Evolutionary conservation across 2,888 invertebrate genomes (phyloP).

Genomic region (Drosophila neotestacea): DNA sequence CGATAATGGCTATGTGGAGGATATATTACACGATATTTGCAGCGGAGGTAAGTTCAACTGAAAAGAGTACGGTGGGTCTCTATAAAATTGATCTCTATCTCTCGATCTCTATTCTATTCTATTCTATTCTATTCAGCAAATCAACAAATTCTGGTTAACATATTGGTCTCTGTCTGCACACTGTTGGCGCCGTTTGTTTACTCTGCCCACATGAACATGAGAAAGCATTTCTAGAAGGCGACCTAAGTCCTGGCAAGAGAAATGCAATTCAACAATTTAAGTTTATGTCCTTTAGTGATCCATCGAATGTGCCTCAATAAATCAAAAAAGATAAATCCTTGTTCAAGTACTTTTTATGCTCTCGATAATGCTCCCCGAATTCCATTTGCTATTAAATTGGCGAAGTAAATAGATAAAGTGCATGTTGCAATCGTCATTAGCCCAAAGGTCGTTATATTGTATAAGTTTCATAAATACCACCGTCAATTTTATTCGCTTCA

Average conservation of each 20-base stretch:
- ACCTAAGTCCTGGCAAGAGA: conserved; percentile 11
- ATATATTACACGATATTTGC: conserved; percentile 87
- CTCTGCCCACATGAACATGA: conserved; percentile 68
- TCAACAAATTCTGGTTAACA: conserved; percentile 67
- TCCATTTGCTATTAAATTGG: conserved; percentile 21
- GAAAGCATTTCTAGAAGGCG: conserved; percentile 75
- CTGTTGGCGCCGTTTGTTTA: conserved; percentile 74
- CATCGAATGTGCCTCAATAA: conserved; percentile 78
- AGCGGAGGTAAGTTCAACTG: conserved; percentile 85
- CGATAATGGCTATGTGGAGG: conserved; percentile 88
- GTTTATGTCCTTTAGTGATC: conserved; percentile 63
- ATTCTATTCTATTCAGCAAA: conserved; percentile 62
- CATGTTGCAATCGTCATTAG: conserved; percentile 45
- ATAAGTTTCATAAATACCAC: conserved; percentile 80
- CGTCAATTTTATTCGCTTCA: conserved; percentile 79
- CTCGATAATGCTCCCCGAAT: conserved; percentile 30
- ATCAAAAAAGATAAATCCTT: conserved; percentile 40
- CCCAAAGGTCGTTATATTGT: conserved; percentile 54
- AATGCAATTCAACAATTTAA: conserved; percentile 42
- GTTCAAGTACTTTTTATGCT: conserved; percentile 31
- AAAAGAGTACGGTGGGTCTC: not conserved
- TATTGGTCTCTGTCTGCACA: conserved; percentile 73
- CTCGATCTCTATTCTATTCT: not conserved
- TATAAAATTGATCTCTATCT: too few species aligned
- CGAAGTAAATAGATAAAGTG: conserved; percentile 11